Evolutionary conservation across 2,113 vertebrate species (phyloP), one percentile per base, ranked within the genome.

Genomic region (Opisthocomus hoazin): DNA sequence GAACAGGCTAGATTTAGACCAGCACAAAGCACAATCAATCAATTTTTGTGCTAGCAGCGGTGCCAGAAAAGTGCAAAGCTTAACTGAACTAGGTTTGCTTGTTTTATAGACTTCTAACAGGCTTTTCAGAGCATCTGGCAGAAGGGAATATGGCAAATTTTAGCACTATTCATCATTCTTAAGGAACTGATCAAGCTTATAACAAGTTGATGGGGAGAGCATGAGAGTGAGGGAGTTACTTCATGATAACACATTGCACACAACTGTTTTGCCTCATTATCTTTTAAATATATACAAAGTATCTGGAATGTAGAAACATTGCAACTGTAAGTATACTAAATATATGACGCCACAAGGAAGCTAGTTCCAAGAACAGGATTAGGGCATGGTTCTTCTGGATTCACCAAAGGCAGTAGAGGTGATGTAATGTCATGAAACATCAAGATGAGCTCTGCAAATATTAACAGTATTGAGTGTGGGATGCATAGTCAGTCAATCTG

Each of bases 131-230:
- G 84, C 60, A 95, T 74, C 75, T 86, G 85, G 65, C 58, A 80
- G 58, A 88, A 65, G 76, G 39, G 64, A 43, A 61, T n/a, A 58
- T 17, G 26, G 80, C 65, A 89, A 50, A 79, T 95, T 94, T 92
- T 93, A 69, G 60, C 65, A 15, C 66, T 88, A 94, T 95, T 96
- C 58, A 90, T 94, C 95, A 88, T 85, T 86, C 90, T 90, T 94
- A 90, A 96, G 63, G 92, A 94, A 88, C 70, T 77, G 82, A 94
- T 85, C 78, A 95, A 88, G 93, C 93, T 91, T 50, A 70, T 9
- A 84, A 78, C 50, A 63, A 91, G 58, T 48, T 94, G 57, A 41
- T 58, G 93, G 43, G 89, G 48, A 45, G 63, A 76, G 63, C 65
- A 4, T 41, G 46, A 85, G 66, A 85, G 50, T 30, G 41, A 68